Evolutionary conservation across 2,888 invertebrate species (phyloP), one percentile per base, ranked within the genome.

Genomic region (Orthonevra nobilis): DNA sequence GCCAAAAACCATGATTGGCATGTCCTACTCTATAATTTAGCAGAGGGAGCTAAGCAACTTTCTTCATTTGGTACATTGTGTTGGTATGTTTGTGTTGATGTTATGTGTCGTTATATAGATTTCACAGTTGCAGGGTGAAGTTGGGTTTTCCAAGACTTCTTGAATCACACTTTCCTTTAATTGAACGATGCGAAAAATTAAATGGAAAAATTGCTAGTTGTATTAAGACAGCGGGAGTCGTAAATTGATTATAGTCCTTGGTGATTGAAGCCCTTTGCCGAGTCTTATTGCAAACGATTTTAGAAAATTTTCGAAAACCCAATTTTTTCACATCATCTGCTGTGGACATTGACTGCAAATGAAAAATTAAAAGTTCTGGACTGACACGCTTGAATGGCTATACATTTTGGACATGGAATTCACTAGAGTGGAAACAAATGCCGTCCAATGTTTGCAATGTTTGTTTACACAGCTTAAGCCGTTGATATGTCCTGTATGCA

Each of bases 61-160:
- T 48, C 40, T 42, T 48, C 36, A 15, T 52, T 61, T 28, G 44
- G 58, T 64, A 52, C 52, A 60, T 58, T 72, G 72, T 72, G 60
- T 38, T 40, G 72, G 77, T 60, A 77, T 77, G 77, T 77, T 77
- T 77, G 64, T 72, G 64, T 77, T 77, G 60, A 66, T 77, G 77
- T 77, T 77, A 72, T 54, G 12, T 77, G 77, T 77, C 72, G 72
- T 72, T 77, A 60, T 77, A 77, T 77, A 64, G n/a, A 72, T 77
- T 77, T 72, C 77, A 66, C 1, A 56, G 38, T 19, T 36, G 34
- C 20, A 10, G 32, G 38, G 50, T 50, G 20, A 20, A 38, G 17
- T 30, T 36, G 26, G 1, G 44, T 36, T 26, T 48, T 68, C 19
- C 10, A 44, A 28, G 30, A 36, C 30, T 44, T 9, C 26, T 68